phyloP scores from a whole-genome alignment of 1,140 invertebrate species.

The Diploscapter pachys region DNA sequence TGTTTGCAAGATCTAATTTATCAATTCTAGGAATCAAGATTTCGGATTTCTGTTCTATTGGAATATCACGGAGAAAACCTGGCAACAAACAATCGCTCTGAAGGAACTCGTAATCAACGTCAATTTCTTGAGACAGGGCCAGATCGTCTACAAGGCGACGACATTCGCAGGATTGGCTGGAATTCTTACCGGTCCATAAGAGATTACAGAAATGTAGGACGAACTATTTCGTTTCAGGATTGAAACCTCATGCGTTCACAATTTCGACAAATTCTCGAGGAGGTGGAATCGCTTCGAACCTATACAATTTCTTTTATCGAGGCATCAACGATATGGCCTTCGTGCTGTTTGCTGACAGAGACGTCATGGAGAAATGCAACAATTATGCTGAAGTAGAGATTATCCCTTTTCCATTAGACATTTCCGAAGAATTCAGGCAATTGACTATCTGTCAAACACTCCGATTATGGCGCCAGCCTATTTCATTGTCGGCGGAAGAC shows the following conservation, averaged over 20 bases:
- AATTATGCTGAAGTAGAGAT: too few relatives aligned
- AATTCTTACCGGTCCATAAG: slow-evolving; percentile 43
- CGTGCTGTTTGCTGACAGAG: too few relatives aligned
- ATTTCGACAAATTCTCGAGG: slow-evolving; percentile 26
- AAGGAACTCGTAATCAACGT: slow-evolving; percentile 40
- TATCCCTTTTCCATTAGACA: too few relatives aligned
- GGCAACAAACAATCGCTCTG: slow-evolving; percentile 63
- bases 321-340: slow-evolving; percentile 5
- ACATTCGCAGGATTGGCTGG: slow-evolving; percentile 67
- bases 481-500: slow-evolving; percentile 24
- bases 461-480: slow-evolving; percentile 18
- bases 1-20: too few relatives aligned
- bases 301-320: slow-evolving; percentile 16
- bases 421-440: slow-evolving; percentile 2
- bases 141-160: slow-evolving; percentile 63
- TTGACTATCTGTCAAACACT: slow-evolving; percentile 9
- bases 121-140: slow-evolving; percentile 58
- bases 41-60: slow-evolving; percentile 66
- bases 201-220: not conserved
- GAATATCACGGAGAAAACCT: slow-evolving; percentile 56
- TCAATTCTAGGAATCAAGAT: slow-evolving; percentile 63
- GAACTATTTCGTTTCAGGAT: slow-evolving; percentile 7
- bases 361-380: too few relatives aligned
- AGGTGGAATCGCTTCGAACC: slow-evolving; percentile 8
- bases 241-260: slow-evolving; percentile 16